Conservation (phyloP, 2,797 vertebrate species). For the Ctenosaura bakeri region DNA sequence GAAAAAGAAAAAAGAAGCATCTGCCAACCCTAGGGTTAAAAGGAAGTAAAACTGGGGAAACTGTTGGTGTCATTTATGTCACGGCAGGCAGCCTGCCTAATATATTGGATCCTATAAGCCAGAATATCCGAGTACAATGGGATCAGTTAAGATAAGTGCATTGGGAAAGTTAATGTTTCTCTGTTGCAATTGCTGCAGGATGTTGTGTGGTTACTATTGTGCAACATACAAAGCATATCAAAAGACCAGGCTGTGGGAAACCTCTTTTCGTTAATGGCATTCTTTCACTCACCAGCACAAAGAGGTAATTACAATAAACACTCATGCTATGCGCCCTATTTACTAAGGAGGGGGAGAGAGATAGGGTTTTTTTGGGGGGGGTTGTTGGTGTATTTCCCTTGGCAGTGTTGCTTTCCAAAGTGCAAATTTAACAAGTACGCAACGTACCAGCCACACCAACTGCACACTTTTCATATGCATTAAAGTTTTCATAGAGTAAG, state of each 20-base stretch:
- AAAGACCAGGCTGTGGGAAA: slow-evolving; percentile 50
- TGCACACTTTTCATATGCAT: slow-evolving; percentile 33
- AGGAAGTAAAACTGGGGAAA: neutral
- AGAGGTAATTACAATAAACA: slow-evolving; percentile 43
- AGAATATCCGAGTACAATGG: neutral
- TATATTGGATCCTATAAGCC: neutral
- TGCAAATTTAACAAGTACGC: slow-evolving; percentile 31
- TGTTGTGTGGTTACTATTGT: slow-evolving; percentile 26
- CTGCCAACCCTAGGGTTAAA: slow-evolving; percentile 6
- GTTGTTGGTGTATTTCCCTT: slow-evolving; percentile 14
- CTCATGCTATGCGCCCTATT: neutral
- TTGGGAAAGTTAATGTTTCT: slow-evolving; percentile 26
- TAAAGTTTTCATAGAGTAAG: neutral
- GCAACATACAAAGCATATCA: neutral
- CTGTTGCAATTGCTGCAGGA: slow-evolving; percentile 26
- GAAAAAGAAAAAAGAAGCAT: neutral
- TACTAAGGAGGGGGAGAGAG: slow-evolving; percentile 33
- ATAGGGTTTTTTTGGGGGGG: neutral
- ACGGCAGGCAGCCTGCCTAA: neutral
- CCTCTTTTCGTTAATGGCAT: slow-evolving; percentile 31
- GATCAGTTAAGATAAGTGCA: slow-evolving; percentile 32
- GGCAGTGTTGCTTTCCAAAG: slow-evolving; percentile 45
- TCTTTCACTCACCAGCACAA: slow-evolving; percentile 41
- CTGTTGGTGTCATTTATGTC: neutral
- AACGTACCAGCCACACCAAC: neutral